Evolutionary conservation across 2,797 vertebrate genomes (phyloP), one percentile per base, ranked within the genome.

Genomic region (Hirundo rustica): DNA sequence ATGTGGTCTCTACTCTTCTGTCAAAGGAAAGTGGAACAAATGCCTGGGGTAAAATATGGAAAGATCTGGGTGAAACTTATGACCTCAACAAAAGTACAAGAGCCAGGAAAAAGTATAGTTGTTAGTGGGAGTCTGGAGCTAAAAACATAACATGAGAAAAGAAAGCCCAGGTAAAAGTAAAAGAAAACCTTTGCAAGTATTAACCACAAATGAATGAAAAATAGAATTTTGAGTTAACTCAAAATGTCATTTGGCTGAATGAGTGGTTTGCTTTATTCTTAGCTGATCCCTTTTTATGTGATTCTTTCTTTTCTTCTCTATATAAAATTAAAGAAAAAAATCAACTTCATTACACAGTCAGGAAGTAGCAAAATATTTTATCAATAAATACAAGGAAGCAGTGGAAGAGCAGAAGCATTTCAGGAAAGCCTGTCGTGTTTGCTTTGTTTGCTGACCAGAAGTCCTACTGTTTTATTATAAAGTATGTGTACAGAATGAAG

Each of bases 1-100:
- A 97, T 96, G 94, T 96, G 97, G 92, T 97, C 97, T 98, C 96
- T 97, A 95, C 97, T 97, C 96, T 97, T 98, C 96, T 97, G 97
- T 97, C 97, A 97, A 87, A 97, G 70, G 80, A 93, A 98, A 97
- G 93, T 96, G 74, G 97, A 88, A 98, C 96, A 97, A 98, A 98
- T 97, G 94, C 80, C 90, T 92, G 38, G 82, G 89, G 95, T 87
- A 97, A 95, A 97, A 88, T 88, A 91, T 44, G 58, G 94, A 97
- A 94, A 96, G 93, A 97, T 96, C 89, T 51, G 38, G 89, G 93
- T 97, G 60, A 96, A 94, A 92, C 72, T 96, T 89, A 95, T 58
- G 80, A 92, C 74, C 89, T 92, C 86, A 94, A 97, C 89, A 89
- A 95, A 97, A 96, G 93, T 92, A 80, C 86, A 94, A 95, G 73